Base-by-base conservation (phyloP, 2,888 invertebrate species). In the Drosophila austrosaltans region DNA sequence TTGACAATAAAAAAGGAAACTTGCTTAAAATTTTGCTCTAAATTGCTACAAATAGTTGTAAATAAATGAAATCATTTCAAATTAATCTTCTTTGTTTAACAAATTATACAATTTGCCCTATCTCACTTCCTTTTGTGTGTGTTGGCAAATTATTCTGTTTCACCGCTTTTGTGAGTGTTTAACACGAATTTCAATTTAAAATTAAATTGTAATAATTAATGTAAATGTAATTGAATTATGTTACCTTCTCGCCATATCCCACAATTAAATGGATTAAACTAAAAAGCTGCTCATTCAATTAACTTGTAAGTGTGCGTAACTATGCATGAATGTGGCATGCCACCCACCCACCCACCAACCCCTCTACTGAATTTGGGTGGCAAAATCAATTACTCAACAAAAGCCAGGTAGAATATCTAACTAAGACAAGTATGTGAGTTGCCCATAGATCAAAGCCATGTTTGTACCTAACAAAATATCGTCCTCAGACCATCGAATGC, bases 301-400 rank as follows among this genome's bases (percentile, higher is more conserved):
- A 40, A 58, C 2, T n/a, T 20, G 40, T 12, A 40, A 25, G 40
- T 58, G 40, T 58, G 39, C 39, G 39, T 25, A 39, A 58, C 36
- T 58, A 32, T 22, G 57, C 39, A 48, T 48, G 48, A 48, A 48
- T 48, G 25, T 3, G 25, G 48, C 22, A 48, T 57, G 57, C 57
- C 39, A 10, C 30, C 12, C 36, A 10, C 0, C 2, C 22, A 10
- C 5, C 1, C 32, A 32, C 16, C 0, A 16, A 16, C 16, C 16
- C 0, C 1, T 1, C 16, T 16, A 16, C 16, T 7, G 1, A 10
- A 1, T 3, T 16, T 25, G 54, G 69, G 22, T 48, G 66, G 30
- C 22, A 71, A 70, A 80, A 80, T 81, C 82, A 80, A 82, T 82
- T 82, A 80, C 71, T 82, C 82, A 76, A 75, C 75, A 71, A 69